Conservation (phyloP, 1,140 invertebrate species). For the Euborellia annulipes region DNA sequence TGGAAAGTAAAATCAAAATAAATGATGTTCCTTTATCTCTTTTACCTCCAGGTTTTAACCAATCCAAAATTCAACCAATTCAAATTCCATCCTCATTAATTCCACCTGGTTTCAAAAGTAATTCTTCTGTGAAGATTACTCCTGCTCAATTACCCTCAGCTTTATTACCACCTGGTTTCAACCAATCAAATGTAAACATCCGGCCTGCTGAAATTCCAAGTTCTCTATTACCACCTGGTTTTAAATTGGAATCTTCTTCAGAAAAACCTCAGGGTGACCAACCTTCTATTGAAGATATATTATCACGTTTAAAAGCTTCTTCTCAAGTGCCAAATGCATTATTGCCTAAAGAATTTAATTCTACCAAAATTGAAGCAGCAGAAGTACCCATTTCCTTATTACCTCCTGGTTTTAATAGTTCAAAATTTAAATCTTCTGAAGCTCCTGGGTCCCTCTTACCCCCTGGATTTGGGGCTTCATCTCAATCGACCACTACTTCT, state of each 20-base stretch:
- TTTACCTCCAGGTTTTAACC: slow-evolving; percentile 1
- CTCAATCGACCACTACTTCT: too few species aligned
- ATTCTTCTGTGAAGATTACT: slow-evolving; percentile 14
- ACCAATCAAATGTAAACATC: too few species aligned
- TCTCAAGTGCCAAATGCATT: too few species aligned
- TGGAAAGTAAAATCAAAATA: neutral
- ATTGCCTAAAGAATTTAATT: too few species aligned
- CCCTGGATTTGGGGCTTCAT: slow-evolving; percentile 35
- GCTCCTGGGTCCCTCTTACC: slow-evolving; percentile 28
- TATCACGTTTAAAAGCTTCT: too few species aligned
- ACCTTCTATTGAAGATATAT: slow-evolving; percentile 5
- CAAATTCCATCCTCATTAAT: slow-evolving; percentile 35
- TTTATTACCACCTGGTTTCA: slow-evolving; percentile 35
- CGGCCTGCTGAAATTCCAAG: slow-evolving; percentile 38
- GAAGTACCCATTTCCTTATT: slow-evolving; percentile 30
- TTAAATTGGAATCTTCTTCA: slow-evolving; percentile 25
- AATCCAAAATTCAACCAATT: neutral
- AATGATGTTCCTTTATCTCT: neutral
- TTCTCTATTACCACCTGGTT: slow-evolving; percentile 40
- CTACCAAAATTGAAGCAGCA: too few species aligned
- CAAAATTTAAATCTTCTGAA: too few species aligned
- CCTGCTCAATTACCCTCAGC: slow-evolving; percentile 13
- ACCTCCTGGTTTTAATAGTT: slow-evolving; percentile 33
- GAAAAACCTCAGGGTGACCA: slow-evolving; percentile 20
- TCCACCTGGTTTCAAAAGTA: slow-evolving; percentile 39